These are phyloP conservation scores for Megaleporinus macrocephalus DNA, from an alignment of 2,113 vertebrate genomes.

Conservation along the genomic window DNA sequence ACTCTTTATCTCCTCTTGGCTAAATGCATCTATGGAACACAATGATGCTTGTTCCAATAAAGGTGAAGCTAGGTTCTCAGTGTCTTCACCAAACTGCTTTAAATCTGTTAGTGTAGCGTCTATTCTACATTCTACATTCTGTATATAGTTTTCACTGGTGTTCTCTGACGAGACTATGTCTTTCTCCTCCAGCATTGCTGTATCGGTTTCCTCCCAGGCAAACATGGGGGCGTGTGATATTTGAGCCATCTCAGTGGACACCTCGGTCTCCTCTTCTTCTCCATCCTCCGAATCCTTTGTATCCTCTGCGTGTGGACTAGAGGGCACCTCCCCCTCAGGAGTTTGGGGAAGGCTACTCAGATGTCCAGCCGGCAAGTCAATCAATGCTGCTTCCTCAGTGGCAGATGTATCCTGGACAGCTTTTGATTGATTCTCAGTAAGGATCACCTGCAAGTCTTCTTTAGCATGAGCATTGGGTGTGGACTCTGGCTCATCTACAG, in stretches of 20 bases:
- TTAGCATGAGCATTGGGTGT: not conserved
- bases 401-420: not conserved
- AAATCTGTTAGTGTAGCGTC: conserved; percentile 1
- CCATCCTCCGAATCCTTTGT: conserved; percentile 38
- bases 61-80: not conserved
- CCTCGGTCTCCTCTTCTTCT: conserved; percentile 52
- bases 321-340: conserved; percentile 34
- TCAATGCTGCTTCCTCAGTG: conserved; percentile 11
- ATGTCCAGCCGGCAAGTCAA: conserved; percentile 2
- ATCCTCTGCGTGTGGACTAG: conserved; percentile 26
- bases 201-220: conserved; percentile 53
- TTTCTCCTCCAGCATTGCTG: conserved; percentile 16
- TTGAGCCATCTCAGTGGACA: conserved; percentile 49
- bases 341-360: conserved; percentile 26
- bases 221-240: conserved; percentile 43
- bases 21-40: not conserved
- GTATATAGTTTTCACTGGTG: conserved; percentile 26
- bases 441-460: not conserved
- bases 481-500: conserved; percentile 13
- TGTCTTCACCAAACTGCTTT: not conserved
- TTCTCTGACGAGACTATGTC: conserved; percentile 19
- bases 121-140: conserved; percentile 18
- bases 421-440: conserved; percentile 46
- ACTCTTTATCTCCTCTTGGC: not conserved
- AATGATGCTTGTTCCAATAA: not conserved